These are phyloP conservation scores for Colistium nudipinnis DNA, from an alignment of 2,113 vertebrate species.

Conservation along the genomic window DNA sequence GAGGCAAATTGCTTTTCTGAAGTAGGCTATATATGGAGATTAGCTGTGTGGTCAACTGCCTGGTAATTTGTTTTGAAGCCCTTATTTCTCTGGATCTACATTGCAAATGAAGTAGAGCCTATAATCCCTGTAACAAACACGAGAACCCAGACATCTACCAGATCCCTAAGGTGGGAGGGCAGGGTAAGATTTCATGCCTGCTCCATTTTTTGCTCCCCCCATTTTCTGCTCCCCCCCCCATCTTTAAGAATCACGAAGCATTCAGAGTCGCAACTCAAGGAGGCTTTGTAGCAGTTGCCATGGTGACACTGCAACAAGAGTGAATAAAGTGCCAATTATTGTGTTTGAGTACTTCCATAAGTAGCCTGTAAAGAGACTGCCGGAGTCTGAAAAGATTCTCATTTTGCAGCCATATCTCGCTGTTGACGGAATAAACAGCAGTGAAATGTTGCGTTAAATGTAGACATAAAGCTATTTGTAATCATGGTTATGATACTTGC, in stretches of 20 bases:
- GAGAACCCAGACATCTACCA: conserved; percentile 25
- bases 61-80: conserved; percentile 38
- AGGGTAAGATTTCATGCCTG: conserved; percentile 26
- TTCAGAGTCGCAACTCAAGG: conserved; percentile 68
- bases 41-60: conserved; percentile 37
- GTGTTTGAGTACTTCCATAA: conserved; percentile 68
- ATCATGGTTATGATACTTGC: background rate
- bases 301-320: conserved; percentile 57
- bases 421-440: conserved; percentile 23
- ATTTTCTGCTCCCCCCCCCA: too few relatives aligned
- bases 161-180: conserved; percentile 33
- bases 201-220: too few relatives aligned
- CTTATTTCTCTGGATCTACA: conserved; percentile 46
- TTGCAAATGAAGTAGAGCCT: conserved; percentile 54
- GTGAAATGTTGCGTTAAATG: conserved; percentile 18
- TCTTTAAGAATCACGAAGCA: conserved; percentile 43
- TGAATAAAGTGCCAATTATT: conserved; percentile 63
- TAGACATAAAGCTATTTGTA: conserved; percentile 19
- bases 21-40: conserved; percentile 40
- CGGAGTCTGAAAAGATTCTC: conserved; percentile 42
- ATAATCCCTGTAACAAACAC: conserved; percentile 57
- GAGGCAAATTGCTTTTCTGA: conserved; percentile 46
- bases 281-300: conserved; percentile 69
- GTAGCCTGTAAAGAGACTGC: conserved; percentile 48
- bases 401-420: conserved; percentile 35